Base-by-base conservation (phyloP, 2,888 invertebrate genomes). In the Drosophila pseudotalamancana region DNA sequence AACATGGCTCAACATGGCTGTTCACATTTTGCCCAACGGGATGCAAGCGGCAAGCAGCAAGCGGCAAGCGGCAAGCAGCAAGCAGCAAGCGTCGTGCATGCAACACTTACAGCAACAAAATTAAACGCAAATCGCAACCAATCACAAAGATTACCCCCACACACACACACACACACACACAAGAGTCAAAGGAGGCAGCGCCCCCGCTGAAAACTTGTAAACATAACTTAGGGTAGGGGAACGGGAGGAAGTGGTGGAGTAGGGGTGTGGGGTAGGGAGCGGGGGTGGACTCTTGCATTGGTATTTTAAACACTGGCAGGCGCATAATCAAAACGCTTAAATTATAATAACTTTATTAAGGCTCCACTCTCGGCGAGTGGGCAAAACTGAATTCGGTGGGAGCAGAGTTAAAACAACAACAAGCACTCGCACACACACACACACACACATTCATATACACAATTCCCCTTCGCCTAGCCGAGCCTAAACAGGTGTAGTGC, bases 321-420 rank as follows among this genome's bases (percentile, higher is more conserved):
- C 78, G 76, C 87, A 89, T 84, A 89, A 90, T 89, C 89, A 89
- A 89, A 90, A 82, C 90, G 90, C 90, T 89, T 89, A 89, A 88
- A 89, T 90, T 90, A 89, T 89, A 89, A 89, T 89, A 90, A 89
- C 89, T 89, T 90, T 89, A 89, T 89, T 89, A 89, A 87, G 88
- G 54, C 85, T 62, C 76, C 49, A 71, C 79, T 67, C 51, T 63
- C 49, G 54, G 67, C 57, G 75, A 75, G 66, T 76, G 63, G 67
- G 80, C 80, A 77, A 76, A 79, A 75, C 63, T 74, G 77, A 74
- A 73, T 77, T 77, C 55, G 53, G 51, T 60, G 51, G 61, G 64
- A 61, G 53, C 64, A 32, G 21, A 50, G 16, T 34, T n/a, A n/a
- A n/a, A n/a, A n/a, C n/a, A n/a, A n/a, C n/a, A n/a, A n/a, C 43